Evolutionary conservation across 2,113 vertebrate genomes (phyloP).

Genomic region (Morphnarchus princeps): DNA sequence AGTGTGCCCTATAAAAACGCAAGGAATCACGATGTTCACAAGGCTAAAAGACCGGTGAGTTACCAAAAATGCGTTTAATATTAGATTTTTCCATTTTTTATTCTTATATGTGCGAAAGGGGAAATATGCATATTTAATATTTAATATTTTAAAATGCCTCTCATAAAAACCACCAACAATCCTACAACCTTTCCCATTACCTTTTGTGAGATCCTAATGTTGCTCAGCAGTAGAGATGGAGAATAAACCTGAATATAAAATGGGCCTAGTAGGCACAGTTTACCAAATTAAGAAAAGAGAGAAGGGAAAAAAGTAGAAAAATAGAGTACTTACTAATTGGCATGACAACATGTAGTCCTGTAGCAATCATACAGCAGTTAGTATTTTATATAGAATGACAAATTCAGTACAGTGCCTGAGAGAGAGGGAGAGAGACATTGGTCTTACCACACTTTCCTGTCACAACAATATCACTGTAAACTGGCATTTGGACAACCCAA

Average conservation of each 20-base stretch:
- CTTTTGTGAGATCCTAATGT: not conserved
- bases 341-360: not conserved
- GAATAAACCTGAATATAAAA: not conserved
- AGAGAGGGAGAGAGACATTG: not conserved
- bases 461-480: not conserved
- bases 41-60: not conserved
- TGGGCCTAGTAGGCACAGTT: not conserved
- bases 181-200: not conserved
- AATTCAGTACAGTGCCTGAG: not conserved
- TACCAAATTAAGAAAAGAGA: not conserved
- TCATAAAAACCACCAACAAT: not conserved
- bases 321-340: not conserved
- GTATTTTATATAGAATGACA: not conserved
- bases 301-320: not conserved
- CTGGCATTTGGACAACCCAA: not conserved
- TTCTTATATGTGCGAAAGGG: not conserved
- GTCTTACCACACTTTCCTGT: not conserved
- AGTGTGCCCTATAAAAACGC: not conserved
- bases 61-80: not conserved
- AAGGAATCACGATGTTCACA: not conserved
- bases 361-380: not conserved
- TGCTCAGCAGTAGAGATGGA: not conserved
- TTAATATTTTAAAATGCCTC: not conserved
- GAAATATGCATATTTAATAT: not conserved
- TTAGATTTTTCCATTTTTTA: not conserved